Base-by-base conservation (phyloP, 2,113 vertebrate species). In the Micromys minutus region DNA sequence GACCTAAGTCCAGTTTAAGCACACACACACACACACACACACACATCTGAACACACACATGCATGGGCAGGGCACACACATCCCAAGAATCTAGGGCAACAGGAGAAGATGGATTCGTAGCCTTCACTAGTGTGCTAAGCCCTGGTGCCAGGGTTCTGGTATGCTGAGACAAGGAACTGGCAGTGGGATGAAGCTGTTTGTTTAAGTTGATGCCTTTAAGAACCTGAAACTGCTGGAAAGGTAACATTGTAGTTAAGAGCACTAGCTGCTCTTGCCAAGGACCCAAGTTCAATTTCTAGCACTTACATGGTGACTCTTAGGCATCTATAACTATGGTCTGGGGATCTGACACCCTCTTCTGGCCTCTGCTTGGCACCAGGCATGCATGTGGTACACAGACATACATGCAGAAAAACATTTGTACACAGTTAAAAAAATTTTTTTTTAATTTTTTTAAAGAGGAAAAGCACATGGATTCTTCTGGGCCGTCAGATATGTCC, bases 91-190 rank as follows among this genome's bases (percentile, higher is more conserved):
- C 31, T 42, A 42, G 63, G 42, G 59, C 26, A 47, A 65, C 39
- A 65, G 94, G 61, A 65, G 36, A 90, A 93, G 81, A 90, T 85
- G 31, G 79, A 87, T 75, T 83, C 45, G 87, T 34, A 87, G 69
- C 45, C 19, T 59, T 96, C 39, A 75, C 34, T 57, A 89, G 26
- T 89, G 75, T 76, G 3, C 29, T 69, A 42, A 79, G 83, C 26
- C 6, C 77, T 84, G 34, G 94, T 75, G 77, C 29, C 47, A 89
- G 16, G 1, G 34, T 24, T 39, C 36, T 89, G 36, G 26, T 59
- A 63, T 88, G 50, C 50, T 83, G 47, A 89, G 36, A 93, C 74
- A 79, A 85, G 50, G 69, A 29, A 34, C 50, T 87, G 84, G 57
- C 45, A 81, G 39, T 29, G 24, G 29, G 42, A 21, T 87, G 39